Conservation (phyloP, 2,888 invertebrate genomes). For the Acleris cristana region DNA sequence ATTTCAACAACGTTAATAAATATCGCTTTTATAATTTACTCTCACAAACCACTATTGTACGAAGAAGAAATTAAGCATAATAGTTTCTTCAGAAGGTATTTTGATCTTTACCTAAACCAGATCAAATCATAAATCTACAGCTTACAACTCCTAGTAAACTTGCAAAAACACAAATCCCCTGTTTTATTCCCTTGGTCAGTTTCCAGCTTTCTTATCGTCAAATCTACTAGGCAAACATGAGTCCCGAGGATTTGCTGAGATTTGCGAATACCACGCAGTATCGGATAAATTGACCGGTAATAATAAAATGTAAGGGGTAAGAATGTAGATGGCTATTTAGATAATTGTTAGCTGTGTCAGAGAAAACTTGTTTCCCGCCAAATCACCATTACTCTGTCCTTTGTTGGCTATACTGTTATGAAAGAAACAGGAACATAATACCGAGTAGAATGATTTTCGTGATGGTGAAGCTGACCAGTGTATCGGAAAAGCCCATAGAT, state of each 20-base stretch:
- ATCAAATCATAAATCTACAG: conserved; percentile 33
- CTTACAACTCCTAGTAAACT: conserved; percentile 42
- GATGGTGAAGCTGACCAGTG: conserved; percentile 57
- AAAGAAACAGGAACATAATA: conserved; percentile 27
- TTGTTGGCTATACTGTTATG: conserved; percentile 13
- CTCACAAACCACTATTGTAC: no score
- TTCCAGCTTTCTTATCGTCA: conserved; percentile 66
- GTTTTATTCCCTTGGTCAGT: conserved; percentile 66
- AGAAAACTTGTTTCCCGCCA: conserved; percentile 42
- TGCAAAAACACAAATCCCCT: conserved; percentile 55
- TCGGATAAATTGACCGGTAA: conserved; percentile 83
- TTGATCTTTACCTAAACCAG: not conserved
- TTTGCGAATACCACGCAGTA: conserved; percentile 67
- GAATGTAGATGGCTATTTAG: conserved; percentile 85
- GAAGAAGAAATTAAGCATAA: no score
- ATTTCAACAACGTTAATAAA: no score
- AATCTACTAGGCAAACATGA: conserved; percentile 77
- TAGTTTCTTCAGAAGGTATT: not conserved
- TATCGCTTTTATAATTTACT: no score
- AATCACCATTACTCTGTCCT: conserved; percentile 19
- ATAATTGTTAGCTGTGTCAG: conserved; percentile 81
- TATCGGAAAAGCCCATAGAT: conserved; percentile 79
- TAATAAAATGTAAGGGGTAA: conserved; percentile 84
- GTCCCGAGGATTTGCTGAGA: conserved; percentile 68
- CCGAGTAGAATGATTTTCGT: conserved; percentile 6